A percentile compares a stretch with the other conserved stretches of the same genome.
These are phyloP conservation scores for Epinephelus coioides DNA, from an alignment of 2,797 vertebrate species.

Conservation along the genomic window DNA sequence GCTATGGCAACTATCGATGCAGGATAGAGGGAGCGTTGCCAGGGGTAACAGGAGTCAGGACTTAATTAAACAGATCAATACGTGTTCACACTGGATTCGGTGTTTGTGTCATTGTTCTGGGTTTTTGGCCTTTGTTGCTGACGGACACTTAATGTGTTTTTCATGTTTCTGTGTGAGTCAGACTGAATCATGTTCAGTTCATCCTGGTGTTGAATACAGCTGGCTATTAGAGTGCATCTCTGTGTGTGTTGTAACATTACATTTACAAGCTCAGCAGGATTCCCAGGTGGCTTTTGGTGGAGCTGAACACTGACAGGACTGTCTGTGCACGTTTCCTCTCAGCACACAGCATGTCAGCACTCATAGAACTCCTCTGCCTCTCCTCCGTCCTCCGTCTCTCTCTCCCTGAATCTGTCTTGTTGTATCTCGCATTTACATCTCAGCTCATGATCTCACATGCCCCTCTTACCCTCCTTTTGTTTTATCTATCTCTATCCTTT, in stretches of 20 bases:
- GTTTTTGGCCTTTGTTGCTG: conserved; percentile 6
- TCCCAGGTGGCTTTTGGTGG: conserved; percentile 52
- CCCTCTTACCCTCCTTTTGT: background rate
- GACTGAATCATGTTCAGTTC: background rate
- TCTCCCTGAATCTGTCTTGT: background rate
- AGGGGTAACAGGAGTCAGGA: conserved; percentile 78
- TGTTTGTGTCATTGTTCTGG: conserved; percentile 1
- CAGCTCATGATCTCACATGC: background rate
- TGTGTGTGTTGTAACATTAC: conserved; percentile 3
- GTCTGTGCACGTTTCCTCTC: conserved; percentile 53
- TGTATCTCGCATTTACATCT: conserved; percentile 16
- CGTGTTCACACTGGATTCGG: conserved; percentile 39
- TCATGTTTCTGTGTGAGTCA: background rate
- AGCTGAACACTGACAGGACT: conserved; percentile 40
- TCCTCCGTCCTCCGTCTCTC: conserved; percentile 13
- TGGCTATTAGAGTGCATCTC: background rate
- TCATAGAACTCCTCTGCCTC: conserved; percentile 30
- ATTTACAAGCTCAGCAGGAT: conserved; percentile 42
- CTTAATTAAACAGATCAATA: conserved; percentile 82
- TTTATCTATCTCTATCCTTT: conserved; percentile 23
- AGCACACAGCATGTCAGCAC: conserved; percentile 53
- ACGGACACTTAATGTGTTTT: conserved; percentile 20
- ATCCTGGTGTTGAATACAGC: background rate
- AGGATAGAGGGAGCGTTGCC: conserved; percentile 81
- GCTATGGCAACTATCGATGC: conserved; percentile 83